Conservation (phyloP, 2,113 vertebrate genomes). For the Cryptomyrus ogoouensis region DNA sequence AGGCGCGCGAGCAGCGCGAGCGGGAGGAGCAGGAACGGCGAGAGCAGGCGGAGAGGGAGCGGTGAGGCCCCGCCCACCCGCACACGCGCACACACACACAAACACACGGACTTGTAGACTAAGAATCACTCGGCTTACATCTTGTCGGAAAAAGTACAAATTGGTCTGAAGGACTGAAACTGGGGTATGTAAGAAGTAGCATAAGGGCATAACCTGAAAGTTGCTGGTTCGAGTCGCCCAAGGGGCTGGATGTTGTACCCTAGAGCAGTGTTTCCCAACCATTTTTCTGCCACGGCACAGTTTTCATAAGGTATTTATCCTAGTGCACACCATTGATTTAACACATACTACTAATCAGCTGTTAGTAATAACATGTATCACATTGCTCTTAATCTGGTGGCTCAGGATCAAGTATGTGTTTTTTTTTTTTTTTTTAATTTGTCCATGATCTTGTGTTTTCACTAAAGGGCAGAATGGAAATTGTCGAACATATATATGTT, state of each 20-base stretch:
- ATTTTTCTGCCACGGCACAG: not conserved
- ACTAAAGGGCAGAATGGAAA: not conserved
- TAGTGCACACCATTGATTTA: not conserved
- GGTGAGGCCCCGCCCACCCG: conserved; percentile 49
- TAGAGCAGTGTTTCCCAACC: not conserved
- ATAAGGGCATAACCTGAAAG: not conserved
- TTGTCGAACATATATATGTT: not conserved
- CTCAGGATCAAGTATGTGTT: too few relatives aligned
- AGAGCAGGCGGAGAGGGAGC: conserved; percentile 77
- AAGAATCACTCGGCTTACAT: not conserved
- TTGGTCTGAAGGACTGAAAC: not conserved
- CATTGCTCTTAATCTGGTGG: not conserved
- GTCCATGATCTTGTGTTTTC: not conserved
- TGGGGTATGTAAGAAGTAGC: not conserved
- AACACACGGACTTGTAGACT: not conserved
- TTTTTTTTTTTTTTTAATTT: not conserved
- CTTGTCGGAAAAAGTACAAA: too few relatives aligned
- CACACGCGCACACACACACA: too few relatives aligned
- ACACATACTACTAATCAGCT: not conserved
- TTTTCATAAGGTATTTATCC: too few relatives aligned
- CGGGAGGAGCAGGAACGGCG: conserved; percentile 77
- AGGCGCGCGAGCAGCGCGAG: conserved; percentile 87
- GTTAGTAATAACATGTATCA: not conserved
- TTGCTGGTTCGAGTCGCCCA: not conserved
- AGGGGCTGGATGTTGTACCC: not conserved